These are phyloP conservation scores for Ganaspis sp. DNA, from an alignment of 1,140 invertebrate genomes.

Conservation along the genomic window DNA sequence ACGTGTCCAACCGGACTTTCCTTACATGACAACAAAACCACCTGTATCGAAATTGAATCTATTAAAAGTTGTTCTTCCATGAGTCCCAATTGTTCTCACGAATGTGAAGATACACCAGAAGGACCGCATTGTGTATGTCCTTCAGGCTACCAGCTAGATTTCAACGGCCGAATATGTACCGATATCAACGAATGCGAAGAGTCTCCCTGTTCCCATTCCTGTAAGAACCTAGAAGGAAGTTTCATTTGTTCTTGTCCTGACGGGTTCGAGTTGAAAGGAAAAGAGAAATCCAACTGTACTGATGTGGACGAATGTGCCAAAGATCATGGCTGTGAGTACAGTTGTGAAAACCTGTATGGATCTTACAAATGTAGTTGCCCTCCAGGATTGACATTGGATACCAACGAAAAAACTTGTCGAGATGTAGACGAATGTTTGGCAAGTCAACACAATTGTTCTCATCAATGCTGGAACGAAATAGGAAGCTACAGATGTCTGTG, in stretches of 20 bases:
- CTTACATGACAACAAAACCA: slow-evolving; percentile 60
- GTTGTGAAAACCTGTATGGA: slow-evolving; percentile 82
- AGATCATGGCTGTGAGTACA: slow-evolving; percentile 75
- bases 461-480: slow-evolving; percentile 75
- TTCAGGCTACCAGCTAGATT: slow-evolving; percentile 78
- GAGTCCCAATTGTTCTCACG: slow-evolving; percentile 69
- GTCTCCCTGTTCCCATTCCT: slow-evolving; percentile 64
- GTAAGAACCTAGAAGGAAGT: slow-evolving; percentile 76
- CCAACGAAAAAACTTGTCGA: slow-evolving; percentile 58
- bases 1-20: slow-evolving; percentile 70
- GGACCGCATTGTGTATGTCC: slow-evolving; percentile 80
- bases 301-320: slow-evolving; percentile 78
- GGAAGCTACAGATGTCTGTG: slow-evolving; percentile 79
- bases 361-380: slow-evolving; percentile 76
- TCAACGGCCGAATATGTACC: slow-evolving; percentile 79
- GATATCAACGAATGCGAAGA: slow-evolving; percentile 82
- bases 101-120: slow-evolving; percentile 79
- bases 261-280: slow-evolving; percentile 75
- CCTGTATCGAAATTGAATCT: slow-evolving; percentile 42
- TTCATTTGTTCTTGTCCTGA: slow-evolving; percentile 79
- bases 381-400: slow-evolving; percentile 52
- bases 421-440: slow-evolving; percentile 87
- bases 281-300: slow-evolving; percentile 77
- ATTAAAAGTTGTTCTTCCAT: slow-evolving; percentile 65
- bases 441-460: slow-evolving; percentile 44